phyloP scores from a whole-genome alignment of 1,140 invertebrate species.

The Papilio dardanus region DNA sequence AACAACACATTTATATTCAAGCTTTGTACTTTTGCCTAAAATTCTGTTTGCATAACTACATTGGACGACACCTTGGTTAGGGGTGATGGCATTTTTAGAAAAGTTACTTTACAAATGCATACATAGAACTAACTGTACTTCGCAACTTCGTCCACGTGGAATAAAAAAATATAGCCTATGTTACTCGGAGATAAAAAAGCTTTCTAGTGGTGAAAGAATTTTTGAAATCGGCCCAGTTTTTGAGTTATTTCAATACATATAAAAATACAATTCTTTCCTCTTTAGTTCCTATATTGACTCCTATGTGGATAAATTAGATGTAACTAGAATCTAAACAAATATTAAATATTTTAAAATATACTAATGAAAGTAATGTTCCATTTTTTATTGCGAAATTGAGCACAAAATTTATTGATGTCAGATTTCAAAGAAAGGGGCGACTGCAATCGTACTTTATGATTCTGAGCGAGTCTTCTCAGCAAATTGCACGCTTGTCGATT shows the following conservation, averaged over 20 bases:
- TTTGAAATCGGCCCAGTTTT: too few species aligned
- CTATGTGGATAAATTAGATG: too few species aligned
- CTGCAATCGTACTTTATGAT: constrained; percentile 26
- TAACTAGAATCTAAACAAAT: too few species aligned
- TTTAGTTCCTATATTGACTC: too few species aligned
- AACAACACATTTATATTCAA: constrained; percentile 35
- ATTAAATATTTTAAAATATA: too few species aligned
- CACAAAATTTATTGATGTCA: background rate
- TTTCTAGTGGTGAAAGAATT: too few species aligned
- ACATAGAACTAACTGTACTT: too few species aligned
- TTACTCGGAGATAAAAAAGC: too few species aligned
- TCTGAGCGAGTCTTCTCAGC: constrained; percentile 7
- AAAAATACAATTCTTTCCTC: too few species aligned
- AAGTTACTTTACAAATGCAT: background rate
- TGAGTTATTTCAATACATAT: too few species aligned
- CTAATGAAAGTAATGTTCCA: background rate
- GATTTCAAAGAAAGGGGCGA: background rate
- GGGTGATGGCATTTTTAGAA: background rate
- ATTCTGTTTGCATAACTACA: constrained; percentile 20
- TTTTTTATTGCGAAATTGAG: background rate
- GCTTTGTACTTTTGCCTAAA: constrained; percentile 33
- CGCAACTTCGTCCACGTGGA: too few species aligned
- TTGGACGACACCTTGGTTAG: constrained; percentile 27
- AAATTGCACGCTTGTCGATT: constrained; percentile 25
- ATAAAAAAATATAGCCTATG: too few species aligned